Evolutionary conservation across 2,113 vertebrate species (phyloP).

Genomic region (Mastomys coucha): DNA sequence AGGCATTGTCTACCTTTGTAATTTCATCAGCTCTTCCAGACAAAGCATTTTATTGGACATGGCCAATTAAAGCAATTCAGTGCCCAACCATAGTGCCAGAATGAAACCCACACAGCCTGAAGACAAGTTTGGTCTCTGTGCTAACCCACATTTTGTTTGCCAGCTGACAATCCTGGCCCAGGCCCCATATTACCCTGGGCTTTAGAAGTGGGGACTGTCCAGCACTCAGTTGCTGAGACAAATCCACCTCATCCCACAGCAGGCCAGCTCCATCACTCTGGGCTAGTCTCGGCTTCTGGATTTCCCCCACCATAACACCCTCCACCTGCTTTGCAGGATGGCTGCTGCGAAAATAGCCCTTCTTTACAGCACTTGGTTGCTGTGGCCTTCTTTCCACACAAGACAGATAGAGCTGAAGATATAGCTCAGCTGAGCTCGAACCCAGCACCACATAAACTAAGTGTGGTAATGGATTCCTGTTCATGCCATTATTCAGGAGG

Average conservation of each 20-base stretch:
- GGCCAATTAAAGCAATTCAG: neutral
- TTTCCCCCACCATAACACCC: accelerated
- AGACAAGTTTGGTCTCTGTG: accelerated
- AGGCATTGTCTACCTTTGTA: neutral
- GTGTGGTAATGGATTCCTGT: neutral
- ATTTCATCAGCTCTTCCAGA: neutral
- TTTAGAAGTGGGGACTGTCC: no score
- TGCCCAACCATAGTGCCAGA: accelerated
- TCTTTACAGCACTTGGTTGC: neutral
- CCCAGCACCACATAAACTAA: neutral
- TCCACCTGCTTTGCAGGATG: neutral
- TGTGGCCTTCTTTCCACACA: neutral
- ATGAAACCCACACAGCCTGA: accelerated
- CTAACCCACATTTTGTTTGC: neutral
- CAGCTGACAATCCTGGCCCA: accelerated
- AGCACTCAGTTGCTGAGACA: accelerated
- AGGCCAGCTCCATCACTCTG: neutral
- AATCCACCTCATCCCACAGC: accelerated
- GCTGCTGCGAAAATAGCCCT: accelerated
- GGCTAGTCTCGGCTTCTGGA: neutral
- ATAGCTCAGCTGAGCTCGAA: neutral
- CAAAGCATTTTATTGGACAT: neutral
- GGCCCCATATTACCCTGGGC: neutral
- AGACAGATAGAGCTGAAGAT: neutral
- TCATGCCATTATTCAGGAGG: neutral